A percentile compares a stretch with the other conserved stretches of the same genome.
Evolutionary conservation across 2,797 vertebrate species (phyloP).

Genomic region (Thaleichthys pacificus): DNA sequence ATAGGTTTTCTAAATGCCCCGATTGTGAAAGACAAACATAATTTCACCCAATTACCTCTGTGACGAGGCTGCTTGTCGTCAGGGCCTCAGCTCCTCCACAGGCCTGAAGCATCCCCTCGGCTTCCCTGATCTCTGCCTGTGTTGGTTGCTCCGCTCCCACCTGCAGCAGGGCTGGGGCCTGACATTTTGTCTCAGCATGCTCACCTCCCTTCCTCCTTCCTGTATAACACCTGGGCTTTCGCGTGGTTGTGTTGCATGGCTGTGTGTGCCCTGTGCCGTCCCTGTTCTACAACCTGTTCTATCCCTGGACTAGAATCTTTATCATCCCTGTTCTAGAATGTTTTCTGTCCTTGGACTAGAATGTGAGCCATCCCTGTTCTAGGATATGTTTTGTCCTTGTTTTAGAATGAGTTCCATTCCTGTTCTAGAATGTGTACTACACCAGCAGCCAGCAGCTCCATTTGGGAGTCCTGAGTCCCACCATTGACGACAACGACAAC

Average conservation of each 20-base stretch:
- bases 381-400: too few relatives aligned
- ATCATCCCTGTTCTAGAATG: too few relatives aligned
- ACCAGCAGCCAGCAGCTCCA: conserved; percentile 91
- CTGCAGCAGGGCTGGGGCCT: too few relatives aligned
- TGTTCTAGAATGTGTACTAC: conserved; percentile 90
- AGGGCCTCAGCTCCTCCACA: neutral
- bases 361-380: too few relatives aligned
- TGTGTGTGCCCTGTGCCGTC: too few relatives aligned
- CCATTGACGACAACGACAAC: conserved; percentile 92
- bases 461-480: conserved; percentile 89
- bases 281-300: too few relatives aligned
- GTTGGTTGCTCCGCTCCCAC: neutral
- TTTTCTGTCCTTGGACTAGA: too few relatives aligned
- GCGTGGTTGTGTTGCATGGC: too few relatives aligned
- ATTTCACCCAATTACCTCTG: conserved; percentile 17
- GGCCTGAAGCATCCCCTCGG: neutral
- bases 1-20: conserved; percentile 45
- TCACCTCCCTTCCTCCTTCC: too few relatives aligned
- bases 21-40: conserved; percentile 42
- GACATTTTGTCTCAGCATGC: too few relatives aligned
- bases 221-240: too few relatives aligned
- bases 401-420: neutral
- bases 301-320: too few relatives aligned
- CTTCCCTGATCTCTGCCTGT: neutral
- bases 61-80: neutral